phyloP scores from a whole-genome alignment of 2,888 invertebrate genomes.

The Caenorhabditis drosophilae region DNA sequence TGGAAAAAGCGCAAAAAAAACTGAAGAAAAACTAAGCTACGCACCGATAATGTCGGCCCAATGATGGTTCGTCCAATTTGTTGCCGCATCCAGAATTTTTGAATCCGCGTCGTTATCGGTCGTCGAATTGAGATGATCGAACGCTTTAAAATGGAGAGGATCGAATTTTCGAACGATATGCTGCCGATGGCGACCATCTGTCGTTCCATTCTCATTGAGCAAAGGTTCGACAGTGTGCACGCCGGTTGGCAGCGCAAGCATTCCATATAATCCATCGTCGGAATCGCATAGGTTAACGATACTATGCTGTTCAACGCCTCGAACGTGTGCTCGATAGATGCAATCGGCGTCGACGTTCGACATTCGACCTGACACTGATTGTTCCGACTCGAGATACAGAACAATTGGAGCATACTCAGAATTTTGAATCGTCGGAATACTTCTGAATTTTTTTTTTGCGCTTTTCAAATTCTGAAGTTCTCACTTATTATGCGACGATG shows the following conservation, averaged over 20 bases:
- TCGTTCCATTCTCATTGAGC: constrained; percentile 11
- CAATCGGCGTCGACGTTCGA: constrained; percentile 52
- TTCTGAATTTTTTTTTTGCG: constrained; percentile 15
- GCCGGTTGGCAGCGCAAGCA: constrained; percentile 61
- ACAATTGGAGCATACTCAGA: constrained; percentile 54
- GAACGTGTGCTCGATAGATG: constrained; percentile 58
- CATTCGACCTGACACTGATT: constrained; percentile 47
- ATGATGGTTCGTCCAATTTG: constrained; percentile 15
- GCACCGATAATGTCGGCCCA: constrained; percentile 41
- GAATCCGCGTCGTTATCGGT: constrained; percentile 13
- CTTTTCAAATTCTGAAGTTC: background rate
- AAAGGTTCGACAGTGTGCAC: constrained; percentile 63
- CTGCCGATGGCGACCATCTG: constrained; percentile 20
- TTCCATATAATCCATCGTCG: constrained; percentile 64
- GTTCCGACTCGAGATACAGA: constrained; percentile 58
- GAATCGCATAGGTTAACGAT: constrained; percentile 65
- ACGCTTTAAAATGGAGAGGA: constrained; percentile 34
- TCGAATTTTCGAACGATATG: constrained; percentile 36
- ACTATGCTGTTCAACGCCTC: constrained; percentile 46
- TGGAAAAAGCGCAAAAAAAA: too few relatives aligned
- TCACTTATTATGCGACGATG: constrained; percentile 40
- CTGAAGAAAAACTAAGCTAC: too few relatives aligned
- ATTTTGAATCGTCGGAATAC: constrained; percentile 35
- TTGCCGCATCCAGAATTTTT: too few relatives aligned
- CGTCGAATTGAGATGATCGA: constrained; percentile 37